Evolutionary conservation across 2,113 vertebrate genomes (phyloP).

Genomic region (Sporophila hypoxantha): DNA sequence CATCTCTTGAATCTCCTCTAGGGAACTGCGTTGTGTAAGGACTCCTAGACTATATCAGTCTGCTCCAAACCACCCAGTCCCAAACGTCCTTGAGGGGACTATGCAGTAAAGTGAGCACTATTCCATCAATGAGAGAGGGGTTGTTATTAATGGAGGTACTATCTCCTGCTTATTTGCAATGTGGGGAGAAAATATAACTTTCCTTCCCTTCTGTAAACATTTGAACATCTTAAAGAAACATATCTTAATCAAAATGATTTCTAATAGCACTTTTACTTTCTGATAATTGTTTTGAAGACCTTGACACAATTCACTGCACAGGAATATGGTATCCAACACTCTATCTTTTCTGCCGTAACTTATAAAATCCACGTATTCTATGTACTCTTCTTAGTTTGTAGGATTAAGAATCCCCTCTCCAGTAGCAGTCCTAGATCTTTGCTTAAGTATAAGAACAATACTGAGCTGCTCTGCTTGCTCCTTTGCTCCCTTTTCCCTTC

Average conservation of each 20-base stretch:
- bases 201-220: not conserved
- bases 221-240: not conserved
- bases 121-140: not conserved
- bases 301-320: not conserved
- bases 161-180: not conserved
- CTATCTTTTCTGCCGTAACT: not conserved
- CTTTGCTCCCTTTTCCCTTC: not conserved
- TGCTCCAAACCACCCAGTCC: not conserved
- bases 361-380: not conserved
- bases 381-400: not conserved
- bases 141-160: not conserved
- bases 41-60: not conserved
- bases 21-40: not conserved
- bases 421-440: not conserved
- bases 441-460: not conserved
- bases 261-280: not conserved
- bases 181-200: not conserved
- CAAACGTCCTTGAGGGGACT: not conserved
- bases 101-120: not conserved
- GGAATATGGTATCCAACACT: not conserved
- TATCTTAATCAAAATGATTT: not conserved
- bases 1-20: not conserved
- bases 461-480: not conserved
- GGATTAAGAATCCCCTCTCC: not conserved
- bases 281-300: not conserved